A percentile compares a stretch with the other conserved stretches of the same genome.
These are phyloP conservation scores for Oedothorax gibbosus DNA, from an alignment of 1,140 invertebrate species.

Conservation along the genomic window DNA sequence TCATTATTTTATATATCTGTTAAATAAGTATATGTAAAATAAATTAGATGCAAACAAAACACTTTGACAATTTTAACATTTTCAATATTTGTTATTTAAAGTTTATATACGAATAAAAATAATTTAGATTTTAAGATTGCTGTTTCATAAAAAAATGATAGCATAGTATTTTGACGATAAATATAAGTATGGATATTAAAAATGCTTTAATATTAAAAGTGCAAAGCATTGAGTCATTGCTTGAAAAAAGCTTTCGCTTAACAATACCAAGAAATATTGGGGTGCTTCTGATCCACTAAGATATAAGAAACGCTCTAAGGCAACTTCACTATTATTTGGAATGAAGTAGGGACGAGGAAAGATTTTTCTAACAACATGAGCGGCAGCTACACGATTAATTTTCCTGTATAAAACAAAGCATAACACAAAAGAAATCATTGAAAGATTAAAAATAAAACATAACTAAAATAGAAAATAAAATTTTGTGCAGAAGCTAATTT, in stretches of 20 bases:
- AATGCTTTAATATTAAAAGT: neutral
- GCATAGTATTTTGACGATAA: too few relatives aligned
- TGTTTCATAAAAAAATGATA: too few relatives aligned
- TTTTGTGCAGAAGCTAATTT: neutral
- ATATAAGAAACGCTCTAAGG: slow-evolving; percentile 79
- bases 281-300: slow-evolving; percentile 76
- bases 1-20: too few relatives aligned
- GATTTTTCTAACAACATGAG: slow-evolving; percentile 74
- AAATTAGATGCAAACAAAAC: too few relatives aligned
- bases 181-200: too few relatives aligned
- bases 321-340: slow-evolving; percentile 74
- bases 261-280: slow-evolving; percentile 73
- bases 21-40: too few relatives aligned
- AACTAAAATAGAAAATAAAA: neutral
- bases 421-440: slow-evolving; percentile 6
- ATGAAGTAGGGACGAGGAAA: slow-evolving; percentile 74
- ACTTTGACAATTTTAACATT: too few relatives aligned
- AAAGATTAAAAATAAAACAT: slow-evolving; percentile 1
- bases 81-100: too few relatives aligned
- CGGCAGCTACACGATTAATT: slow-evolving; percentile 78
- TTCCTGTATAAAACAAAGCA: slow-evolving; percentile 71
- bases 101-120: too few relatives aligned
- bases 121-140: too few relatives aligned
- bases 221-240: neutral
- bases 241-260: slow-evolving; percentile 6